These are phyloP conservation scores for Triops cancriformis DNA, from an alignment of 1,140 invertebrate genomes.

Conservation along the genomic window DNA sequence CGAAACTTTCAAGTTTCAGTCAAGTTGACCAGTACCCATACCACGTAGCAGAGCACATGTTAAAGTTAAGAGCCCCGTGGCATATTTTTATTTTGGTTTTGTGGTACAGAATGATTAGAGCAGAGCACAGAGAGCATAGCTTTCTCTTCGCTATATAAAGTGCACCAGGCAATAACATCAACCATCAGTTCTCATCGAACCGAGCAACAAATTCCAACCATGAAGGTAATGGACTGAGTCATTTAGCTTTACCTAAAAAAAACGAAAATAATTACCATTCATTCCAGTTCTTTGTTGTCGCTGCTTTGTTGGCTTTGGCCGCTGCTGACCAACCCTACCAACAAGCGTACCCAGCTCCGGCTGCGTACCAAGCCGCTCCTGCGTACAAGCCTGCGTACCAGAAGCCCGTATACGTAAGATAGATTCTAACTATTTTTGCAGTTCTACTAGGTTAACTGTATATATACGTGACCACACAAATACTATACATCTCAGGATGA, in stretches of 20 bases:
- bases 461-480: neutral
- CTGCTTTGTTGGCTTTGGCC: conserved; percentile 18
- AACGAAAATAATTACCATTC: neutral
- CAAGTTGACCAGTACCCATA: too few species aligned
- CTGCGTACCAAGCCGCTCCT: conserved; percentile 8
- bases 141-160: too few species aligned
- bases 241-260: neutral
- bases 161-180: too few species aligned
- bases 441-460: neutral
- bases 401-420: conserved; percentile 19
- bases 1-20: too few species aligned
- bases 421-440: neutral
- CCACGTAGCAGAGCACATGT: too few species aligned
- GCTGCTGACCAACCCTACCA: neutral
- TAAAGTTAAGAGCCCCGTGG: too few species aligned
- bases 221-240: neutral
- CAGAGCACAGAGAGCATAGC: too few species aligned
- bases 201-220: neutral
- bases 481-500: conserved; percentile 37
- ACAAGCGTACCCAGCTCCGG: neutral
- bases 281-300: neutral
- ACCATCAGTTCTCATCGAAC: conserved; percentile 1
- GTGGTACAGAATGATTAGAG: too few species aligned
- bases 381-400: neutral
- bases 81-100: too few species aligned